These are phyloP conservation scores for Phortica magna DNA, from an alignment of 2,888 invertebrate genomes.

Conservation along the genomic window DNA sequence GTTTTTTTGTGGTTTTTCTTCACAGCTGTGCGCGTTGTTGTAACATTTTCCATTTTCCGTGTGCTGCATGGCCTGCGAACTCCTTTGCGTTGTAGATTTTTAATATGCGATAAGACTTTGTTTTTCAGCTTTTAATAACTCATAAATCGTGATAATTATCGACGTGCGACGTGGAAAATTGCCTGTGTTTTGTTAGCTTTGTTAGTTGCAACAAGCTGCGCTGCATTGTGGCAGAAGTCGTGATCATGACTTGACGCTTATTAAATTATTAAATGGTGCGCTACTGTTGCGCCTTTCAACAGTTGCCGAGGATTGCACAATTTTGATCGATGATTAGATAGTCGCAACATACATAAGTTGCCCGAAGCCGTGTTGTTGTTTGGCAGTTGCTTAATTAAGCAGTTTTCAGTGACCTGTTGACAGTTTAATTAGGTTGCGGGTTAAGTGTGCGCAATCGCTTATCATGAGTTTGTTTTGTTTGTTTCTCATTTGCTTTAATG, in stretches of 20 bases:
- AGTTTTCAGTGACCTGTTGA: slow-evolving; percentile 30
- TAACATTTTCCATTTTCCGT: not conserved
- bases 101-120: slow-evolving; percentile 57
- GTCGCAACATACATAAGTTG: slow-evolving; percentile 2
- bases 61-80: not conserved
- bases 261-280: slow-evolving; percentile 69
- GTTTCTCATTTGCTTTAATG: too few relatives aligned
- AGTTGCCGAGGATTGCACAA: slow-evolving; percentile 59
- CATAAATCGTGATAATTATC: slow-evolving; percentile 70
- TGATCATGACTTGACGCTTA: slow-evolving; percentile 64
- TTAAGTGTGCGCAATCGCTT: slow-evolving; percentile 6
- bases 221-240: slow-evolving; percentile 42
- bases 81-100: slow-evolving; percentile 46
- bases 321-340: slow-evolving; percentile 65
- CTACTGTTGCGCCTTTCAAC: slow-evolving; percentile 42
- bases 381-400: slow-evolving; percentile 26
- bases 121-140: slow-evolving; percentile 41
- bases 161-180: not conserved
- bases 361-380: not conserved
- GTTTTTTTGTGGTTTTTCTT: not conserved
- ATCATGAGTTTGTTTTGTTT: too few relatives aligned
- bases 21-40: not conserved
- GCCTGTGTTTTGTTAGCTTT: not conserved
- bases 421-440: slow-evolving; percentile 31
- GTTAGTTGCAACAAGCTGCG: not conserved